Conservation (phyloP, 2,113 vertebrate species). For the Epinephelus cyanopodus region DNA sequence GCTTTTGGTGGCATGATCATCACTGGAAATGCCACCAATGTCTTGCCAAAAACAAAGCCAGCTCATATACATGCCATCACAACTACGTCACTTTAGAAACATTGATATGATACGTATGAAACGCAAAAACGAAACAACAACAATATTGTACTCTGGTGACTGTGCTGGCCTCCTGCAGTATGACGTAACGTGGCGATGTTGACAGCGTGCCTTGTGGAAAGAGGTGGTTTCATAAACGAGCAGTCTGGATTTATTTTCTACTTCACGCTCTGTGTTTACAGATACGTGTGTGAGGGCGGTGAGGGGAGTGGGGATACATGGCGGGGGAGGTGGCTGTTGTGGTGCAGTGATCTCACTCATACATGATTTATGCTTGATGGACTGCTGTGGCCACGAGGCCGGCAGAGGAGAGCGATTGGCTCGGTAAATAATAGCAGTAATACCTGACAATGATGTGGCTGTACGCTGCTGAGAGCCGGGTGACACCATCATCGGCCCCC, state of each 20-base stretch:
- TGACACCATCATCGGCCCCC: constrained; percentile 25
- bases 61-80: no score
- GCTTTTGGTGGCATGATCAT: no score
- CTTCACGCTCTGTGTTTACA: constrained; percentile 50
- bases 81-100: no score
- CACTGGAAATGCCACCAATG: no score
- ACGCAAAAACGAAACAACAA: no score
- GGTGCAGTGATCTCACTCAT: constrained; percentile 79
- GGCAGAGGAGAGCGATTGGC: constrained; percentile 20
- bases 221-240: constrained; percentile 6
- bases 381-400: constrained; percentile 51
- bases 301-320: constrained; percentile 7
- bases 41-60: no score
- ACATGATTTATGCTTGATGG: constrained; percentile 76
- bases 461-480: constrained; percentile 40
- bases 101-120: no score
- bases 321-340: constrained; percentile 51
- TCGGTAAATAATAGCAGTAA: constrained; percentile 68
- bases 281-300: constrained; percentile 22
- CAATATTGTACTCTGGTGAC: no score
- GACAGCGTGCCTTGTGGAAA: neutral
- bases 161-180: constrained; percentile 8
- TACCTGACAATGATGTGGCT: constrained; percentile 46
- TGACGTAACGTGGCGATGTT: constrained; percentile 3
- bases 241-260: constrained; percentile 43